These are phyloP conservation scores for Magallana nippona DNA, from an alignment of 2,888 invertebrate species.

Conservation along the genomic window DNA sequence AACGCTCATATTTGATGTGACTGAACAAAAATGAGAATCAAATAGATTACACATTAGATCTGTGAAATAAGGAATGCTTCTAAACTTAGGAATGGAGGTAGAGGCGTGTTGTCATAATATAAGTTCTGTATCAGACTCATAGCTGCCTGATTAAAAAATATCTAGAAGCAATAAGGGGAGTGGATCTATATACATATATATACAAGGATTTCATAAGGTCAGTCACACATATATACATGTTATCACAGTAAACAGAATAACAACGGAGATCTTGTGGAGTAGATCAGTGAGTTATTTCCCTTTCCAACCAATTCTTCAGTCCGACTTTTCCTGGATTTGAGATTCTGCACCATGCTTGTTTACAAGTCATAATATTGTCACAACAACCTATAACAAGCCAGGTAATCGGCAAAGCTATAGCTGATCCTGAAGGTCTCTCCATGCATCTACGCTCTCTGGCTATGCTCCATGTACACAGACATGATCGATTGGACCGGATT, in stretches of 20 bases:
- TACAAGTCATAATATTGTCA: conserved; percentile 2
- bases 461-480: too few species aligned
- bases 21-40: background rate
- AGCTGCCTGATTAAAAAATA: conserved; percentile 39
- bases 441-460: too few species aligned
- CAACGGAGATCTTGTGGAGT: conserved; percentile 10
- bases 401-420: background rate
- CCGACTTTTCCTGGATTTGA: background rate
- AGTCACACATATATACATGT: background rate
- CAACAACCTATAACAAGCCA: background rate
- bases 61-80: conserved; percentile 5
- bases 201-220: background rate
- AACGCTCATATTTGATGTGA: too few species aligned
- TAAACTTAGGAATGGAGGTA: conserved; percentile 2
- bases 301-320: background rate
- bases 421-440: background rate
- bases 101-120: background rate
- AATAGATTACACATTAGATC: background rate
- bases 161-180: conserved; percentile 32
- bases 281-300: conserved; percentile 23
- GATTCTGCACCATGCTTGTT: conserved; percentile 27
- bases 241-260: conserved; percentile 28
- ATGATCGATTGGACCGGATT: background rate
- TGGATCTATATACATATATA: background rate
- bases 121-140: conserved; percentile 25